phyloP scores from a whole-genome alignment of 2,888 invertebrate genomes.

The Anthoptus insignis region DNA sequence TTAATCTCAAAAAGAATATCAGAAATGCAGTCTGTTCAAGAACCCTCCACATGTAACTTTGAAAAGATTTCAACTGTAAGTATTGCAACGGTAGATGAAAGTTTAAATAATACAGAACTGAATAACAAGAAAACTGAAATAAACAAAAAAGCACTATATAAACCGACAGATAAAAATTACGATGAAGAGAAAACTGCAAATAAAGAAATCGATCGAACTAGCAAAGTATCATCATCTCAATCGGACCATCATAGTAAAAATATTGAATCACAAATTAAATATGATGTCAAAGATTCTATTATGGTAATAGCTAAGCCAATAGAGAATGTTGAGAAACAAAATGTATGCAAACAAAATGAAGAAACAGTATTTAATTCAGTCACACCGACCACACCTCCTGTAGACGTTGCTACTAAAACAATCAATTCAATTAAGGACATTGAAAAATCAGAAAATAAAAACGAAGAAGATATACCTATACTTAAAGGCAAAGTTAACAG shows the following conservation, averaged over 20 bases:
- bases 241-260: not conserved
- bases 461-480: conserved; percentile 54
- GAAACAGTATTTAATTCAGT: conserved; percentile 27
- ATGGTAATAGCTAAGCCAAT: conserved; percentile 23
- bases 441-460: conserved; percentile 34
- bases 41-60: not conserved
- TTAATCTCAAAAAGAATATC: not conserved
- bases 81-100: conserved; percentile 1
- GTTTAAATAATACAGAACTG: not conserved
- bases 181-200: not conserved
- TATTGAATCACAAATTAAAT: not conserved
- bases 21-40: conserved; percentile 12
- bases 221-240: no score
- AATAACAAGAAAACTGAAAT: not conserved
- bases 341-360: conserved; percentile 41
- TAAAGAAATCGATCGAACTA: conserved; percentile 4
- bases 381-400: no score
- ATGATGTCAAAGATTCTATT: not conserved
- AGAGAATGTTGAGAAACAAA: not conserved
- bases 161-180: not conserved
- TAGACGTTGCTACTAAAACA: no score
- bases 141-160: not conserved
- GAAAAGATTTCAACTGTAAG: conserved; percentile 1
- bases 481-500: conserved; percentile 67
- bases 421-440: no score